Conservation (phyloP, 2,888 invertebrate species). For the Drosophila crucigera region DNA sequence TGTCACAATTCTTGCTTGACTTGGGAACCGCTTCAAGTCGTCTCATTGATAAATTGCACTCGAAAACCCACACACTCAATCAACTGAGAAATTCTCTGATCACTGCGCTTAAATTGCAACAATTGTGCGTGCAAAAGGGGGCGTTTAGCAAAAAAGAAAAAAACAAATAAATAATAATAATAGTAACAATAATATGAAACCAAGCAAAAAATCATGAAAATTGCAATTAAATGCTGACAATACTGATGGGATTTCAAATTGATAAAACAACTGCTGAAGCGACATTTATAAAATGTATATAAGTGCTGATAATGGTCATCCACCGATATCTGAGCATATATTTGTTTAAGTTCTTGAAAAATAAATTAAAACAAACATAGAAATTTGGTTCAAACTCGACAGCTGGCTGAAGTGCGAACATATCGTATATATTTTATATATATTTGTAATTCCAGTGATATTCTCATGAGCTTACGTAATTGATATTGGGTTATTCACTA, state of each 20-base stretch:
- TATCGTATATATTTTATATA: not conserved
- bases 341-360: not conserved
- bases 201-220: conserved; percentile 21
- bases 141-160: conserved; percentile 25
- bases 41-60: conserved; percentile 42
- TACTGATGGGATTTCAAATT: conserved; percentile 26
- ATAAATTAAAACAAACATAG: not conserved
- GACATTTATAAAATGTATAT: not conserved
- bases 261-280: not conserved
- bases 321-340: not conserved
- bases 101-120: conserved; percentile 34
- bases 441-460: not conserved
- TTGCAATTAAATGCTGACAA: conserved; percentile 35
- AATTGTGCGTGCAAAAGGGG: conserved; percentile 24
- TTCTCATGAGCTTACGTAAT: not conserved
- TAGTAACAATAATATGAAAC: not conserved
- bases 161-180: not conserved
- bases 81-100: conserved; percentile 13
- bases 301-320: not conserved
- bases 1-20: conserved; percentile 39
- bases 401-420: not conserved
- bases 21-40: conserved; percentile 10
- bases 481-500: not conserved
- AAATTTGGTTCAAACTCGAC: not conserved
- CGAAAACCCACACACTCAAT: conserved; percentile 33